Evolutionary conservation across 1,140 invertebrate genomes (phyloP).

Genomic region (Drosophila nasuta): DNA sequence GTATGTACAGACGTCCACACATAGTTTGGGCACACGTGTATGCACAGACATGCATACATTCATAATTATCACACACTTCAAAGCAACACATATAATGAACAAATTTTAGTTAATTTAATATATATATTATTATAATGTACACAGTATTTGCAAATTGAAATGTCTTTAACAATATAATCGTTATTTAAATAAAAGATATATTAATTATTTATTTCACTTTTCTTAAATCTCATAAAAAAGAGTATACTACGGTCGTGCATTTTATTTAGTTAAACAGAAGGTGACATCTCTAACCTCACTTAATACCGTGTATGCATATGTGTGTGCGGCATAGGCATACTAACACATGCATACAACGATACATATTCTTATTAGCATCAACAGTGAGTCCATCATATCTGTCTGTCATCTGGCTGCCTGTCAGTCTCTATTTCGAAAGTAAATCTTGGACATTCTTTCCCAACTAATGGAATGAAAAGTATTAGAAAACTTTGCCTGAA

Average conservation of each 20-base stretch:
- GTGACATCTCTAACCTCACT: conserved; percentile 16
- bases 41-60: conserved; percentile 12
- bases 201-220: neutral
- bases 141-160: too few relatives aligned
- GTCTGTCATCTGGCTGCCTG: conserved; percentile 10
- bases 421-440: conserved; percentile 15
- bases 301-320: neutral
- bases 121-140: too few relatives aligned
- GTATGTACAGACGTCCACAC: conserved; percentile 2
- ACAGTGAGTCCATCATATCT: conserved; percentile 13
- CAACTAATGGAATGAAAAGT: conserved; percentile 4
- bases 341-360: conserved; percentile 20
- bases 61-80: conserved; percentile 13
- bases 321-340: conserved; percentile 1
- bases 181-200: neutral
- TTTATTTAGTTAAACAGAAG: neutral
- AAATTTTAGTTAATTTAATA: too few relatives aligned
- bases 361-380: conserved; percentile 18
- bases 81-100: neutral
- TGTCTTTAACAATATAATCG: too few relatives aligned
- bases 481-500: neutral
- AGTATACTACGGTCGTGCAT: neutral
- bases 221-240: neutral
- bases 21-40: conserved; percentile 27
- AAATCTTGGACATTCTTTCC: conserved; percentile 6